These are phyloP conservation scores for Drosophila setosimentum DNA, from an alignment of 2,888 invertebrate species.

Conservation along the genomic window DNA sequence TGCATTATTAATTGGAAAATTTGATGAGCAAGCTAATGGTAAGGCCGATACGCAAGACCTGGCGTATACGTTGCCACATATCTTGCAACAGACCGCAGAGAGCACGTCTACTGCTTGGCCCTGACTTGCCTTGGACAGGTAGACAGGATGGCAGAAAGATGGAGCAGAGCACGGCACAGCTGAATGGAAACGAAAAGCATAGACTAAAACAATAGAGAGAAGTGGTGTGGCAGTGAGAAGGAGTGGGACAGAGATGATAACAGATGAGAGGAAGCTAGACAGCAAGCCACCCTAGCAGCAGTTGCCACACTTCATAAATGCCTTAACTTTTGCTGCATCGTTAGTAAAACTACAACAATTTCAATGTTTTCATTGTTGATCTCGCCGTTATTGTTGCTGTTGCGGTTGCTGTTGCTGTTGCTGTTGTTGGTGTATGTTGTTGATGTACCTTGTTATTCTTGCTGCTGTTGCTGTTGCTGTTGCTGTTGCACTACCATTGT, in stretches of 20 bases:
- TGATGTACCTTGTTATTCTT: not conserved
- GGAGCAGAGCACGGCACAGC: not conserved
- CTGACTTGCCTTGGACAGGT: constrained; percentile 1
- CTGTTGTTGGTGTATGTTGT: not conserved
- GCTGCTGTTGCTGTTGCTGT: constrained; percentile 13
- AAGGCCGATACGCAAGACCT: not conserved
- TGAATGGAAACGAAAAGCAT: not conserved
- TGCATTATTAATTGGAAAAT: not conserved
- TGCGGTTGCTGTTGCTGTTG: not conserved
- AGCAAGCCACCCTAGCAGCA: constrained; percentile 15
- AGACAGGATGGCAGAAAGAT: not conserved
- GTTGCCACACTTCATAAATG: constrained; percentile 44
- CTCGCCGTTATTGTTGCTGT: not conserved
- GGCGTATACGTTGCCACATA: not conserved
- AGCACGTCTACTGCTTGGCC: not conserved
- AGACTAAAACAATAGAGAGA: not conserved
- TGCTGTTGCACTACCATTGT: constrained; percentile 43
- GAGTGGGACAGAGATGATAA: not conserved
- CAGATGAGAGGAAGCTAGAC: not conserved
- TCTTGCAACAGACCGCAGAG: not conserved
- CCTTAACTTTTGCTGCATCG: constrained; percentile 31
- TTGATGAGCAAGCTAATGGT: not conserved
- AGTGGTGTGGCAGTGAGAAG: no score
- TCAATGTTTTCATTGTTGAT: constrained; percentile 30
- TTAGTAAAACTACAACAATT: constrained; percentile 25